Evolutionary conservation across 92 coral and sea anemone species (phyloP).

Genomic region (Siderastrea siderea): DNA sequence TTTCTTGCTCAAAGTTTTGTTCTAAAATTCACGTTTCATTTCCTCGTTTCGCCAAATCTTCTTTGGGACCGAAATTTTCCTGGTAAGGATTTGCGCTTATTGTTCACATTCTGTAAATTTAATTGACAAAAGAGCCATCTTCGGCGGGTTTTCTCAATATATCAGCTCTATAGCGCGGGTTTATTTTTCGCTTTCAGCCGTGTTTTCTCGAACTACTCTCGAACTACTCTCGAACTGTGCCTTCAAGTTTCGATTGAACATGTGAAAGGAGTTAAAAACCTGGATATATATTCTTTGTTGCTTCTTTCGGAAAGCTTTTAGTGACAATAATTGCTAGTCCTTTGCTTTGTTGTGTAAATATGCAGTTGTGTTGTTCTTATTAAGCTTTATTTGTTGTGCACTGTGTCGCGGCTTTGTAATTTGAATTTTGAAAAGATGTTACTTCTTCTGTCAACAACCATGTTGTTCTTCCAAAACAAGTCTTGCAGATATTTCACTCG

Average conservation of each 20-base stretch:
- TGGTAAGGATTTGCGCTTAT: background rate
- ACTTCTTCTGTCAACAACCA: background rate
- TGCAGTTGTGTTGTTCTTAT: background rate
- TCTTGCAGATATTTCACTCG: background rate
- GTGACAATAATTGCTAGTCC: slow-evolving; percentile 1
- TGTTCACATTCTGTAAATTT: background rate
- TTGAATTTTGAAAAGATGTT: slow-evolving; percentile 3
- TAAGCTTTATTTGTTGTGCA: slow-evolving; percentile 6
- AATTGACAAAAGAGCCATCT: background rate
- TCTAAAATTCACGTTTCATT: background rate
- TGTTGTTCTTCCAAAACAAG: background rate
- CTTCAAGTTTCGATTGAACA: background rate
- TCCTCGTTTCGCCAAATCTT: background rate
- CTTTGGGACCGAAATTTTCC: background rate
- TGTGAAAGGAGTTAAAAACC: background rate
- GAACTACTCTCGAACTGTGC: no score
- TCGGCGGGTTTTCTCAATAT: no score
- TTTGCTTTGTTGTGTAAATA: slow-evolving; percentile 18
- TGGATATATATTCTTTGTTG: background rate
- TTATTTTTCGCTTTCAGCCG: background rate
- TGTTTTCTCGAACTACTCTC: background rate
- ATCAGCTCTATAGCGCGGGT: no score
- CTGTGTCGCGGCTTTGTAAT: background rate
- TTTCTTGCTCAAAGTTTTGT: background rate
- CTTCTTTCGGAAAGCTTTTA: background rate